phyloP scores from a whole-genome alignment of 2,113 vertebrate species.

The Acrocephalus arundinaceus region DNA sequence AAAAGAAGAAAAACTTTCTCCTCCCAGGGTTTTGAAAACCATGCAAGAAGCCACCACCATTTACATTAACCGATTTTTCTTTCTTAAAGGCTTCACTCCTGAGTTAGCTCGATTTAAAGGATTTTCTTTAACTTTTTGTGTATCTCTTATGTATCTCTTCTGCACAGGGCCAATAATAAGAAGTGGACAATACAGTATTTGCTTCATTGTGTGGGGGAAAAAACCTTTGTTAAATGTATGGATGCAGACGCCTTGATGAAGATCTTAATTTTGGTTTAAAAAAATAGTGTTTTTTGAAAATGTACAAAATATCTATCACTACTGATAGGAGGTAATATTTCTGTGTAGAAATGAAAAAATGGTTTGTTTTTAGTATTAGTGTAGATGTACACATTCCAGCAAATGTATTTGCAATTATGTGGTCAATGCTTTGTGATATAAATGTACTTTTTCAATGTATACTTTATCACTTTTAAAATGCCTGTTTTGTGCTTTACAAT shows the following conservation, averaged over 20 bases:
- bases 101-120: constrained; percentile 83
- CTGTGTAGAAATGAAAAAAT: constrained; percentile 95
- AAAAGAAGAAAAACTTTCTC: constrained; percentile 71
- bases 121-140: constrained; percentile 98
- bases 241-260: constrained; percentile 99
- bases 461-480: constrained; percentile 99
- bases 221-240: constrained; percentile 99
- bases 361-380: constrained; percentile 99
- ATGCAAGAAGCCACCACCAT: constrained; percentile 81
- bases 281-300: constrained; percentile 91
- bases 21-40: constrained; percentile 88
- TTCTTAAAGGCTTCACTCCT: constrained; percentile 90
- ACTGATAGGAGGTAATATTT: constrained; percentile 91
- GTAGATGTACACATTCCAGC: constrained; percentile 99
- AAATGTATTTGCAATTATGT: constrained; percentile 98
- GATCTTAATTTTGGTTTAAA: constrained; percentile 99
- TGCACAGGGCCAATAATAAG: constrained; percentile 99
- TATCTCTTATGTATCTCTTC: constrained; percentile 99
- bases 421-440: constrained; percentile 97
- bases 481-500: constrained; percentile 99
- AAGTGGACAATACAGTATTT: constrained; percentile 99
- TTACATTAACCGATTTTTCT: constrained; percentile 85
- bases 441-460: constrained; percentile 99
- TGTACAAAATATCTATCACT: constrained; percentile 91
- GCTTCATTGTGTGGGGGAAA: constrained; percentile 99